Evolutionary conservation across 2,797 vertebrate species (phyloP), one percentile per base, ranked within the genome.

Genomic region (Orestias chungarensis): DNA sequence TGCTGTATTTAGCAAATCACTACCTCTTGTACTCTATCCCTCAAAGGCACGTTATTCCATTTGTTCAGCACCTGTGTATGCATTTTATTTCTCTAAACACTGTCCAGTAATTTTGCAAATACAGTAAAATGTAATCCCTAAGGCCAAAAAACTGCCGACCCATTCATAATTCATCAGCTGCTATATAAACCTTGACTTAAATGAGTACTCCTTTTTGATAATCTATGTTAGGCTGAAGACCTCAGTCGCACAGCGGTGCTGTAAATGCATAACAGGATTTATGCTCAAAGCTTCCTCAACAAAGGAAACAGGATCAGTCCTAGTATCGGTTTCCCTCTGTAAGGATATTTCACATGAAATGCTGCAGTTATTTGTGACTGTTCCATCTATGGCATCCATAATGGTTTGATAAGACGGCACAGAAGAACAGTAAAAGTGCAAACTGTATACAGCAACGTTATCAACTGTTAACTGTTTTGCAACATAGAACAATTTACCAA

Each of bases 151-250:
- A 40, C 66, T 74, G 69, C 80, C 79, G 73, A 70, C 64, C 68
- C 64, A 73, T 80, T 86, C 74, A 87, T 80, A 64, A 88, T 74
- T 76, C 71, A 70, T 80, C 43, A 35, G 43, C 50, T 50, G 76
- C 55, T 47, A 61, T 27, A 68, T 52, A 74, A 62, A 73, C 71
- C 73, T 74, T 78, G 74, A 72, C 66, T 61, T 43, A 72, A 79
- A 81, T 49, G 29, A 59, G 18, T 59, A 43, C 6, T 74, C 73
- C 42, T 61, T 59, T 82, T 78, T 49, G 23, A 62, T 78, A 78
- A 77, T 54, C 15, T 49, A 43, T 76, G 66, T 72, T 68, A 70
- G 62, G 49, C 49, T 50, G 23, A 67, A 40, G 49, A 44, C 43
- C 55, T 71, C 83, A 88, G 83, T 71, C 82, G 66, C 31, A 73